Evolutionary conservation across 2,888 invertebrate genomes (phyloP), one percentile per base, ranked within the genome.

Genomic region (Caradrina kadenii): DNA sequence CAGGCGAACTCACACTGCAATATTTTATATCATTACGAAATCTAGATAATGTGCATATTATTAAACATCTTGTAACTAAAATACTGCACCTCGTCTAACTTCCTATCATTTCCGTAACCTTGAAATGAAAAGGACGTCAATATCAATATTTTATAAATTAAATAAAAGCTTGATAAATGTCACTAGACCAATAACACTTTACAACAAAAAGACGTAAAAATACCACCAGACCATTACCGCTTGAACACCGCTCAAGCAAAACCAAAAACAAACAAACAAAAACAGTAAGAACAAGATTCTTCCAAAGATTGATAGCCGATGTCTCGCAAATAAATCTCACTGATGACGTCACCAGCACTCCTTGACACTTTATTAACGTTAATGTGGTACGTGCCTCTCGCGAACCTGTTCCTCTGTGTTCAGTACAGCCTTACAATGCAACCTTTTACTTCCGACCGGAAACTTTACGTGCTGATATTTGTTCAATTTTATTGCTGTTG

Each of bases 401-500:
- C 1, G n/a, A 68, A 71, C 79, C 61, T 21, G 81, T 73, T 70
- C 42, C 13, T 21, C n/a, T 58, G 56, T 55, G 50, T 69, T 69
- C 45, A 80, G 61, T 69, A 62, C 63, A 73, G 55, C 79, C 81
- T 79, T 69, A 62, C 63, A 62, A 13, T 62, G 61, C 63, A n/a
- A 63, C 63, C 69, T 73, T 63, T 73, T 69, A 82, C 83, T 84
- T 84, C 83, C 83, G 72, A 70, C 76, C 79, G 85, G 83, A 84
- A 84, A 70, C 68, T 70, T 63, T 26, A n/a, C 71, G 19, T 39
- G 19, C 8, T 65, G 31, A 67, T 64, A 39, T 54, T 76, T 80
- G 48, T 56, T 56, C 56, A 19, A 54, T 49, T 56, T 69, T 54
- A 66, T 65, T 53, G 45, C 49, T 52, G 22, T 11, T 60, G 10